phyloP scores from a whole-genome alignment of 2,113 vertebrate genomes.

The Ammospiza nelsoni region DNA sequence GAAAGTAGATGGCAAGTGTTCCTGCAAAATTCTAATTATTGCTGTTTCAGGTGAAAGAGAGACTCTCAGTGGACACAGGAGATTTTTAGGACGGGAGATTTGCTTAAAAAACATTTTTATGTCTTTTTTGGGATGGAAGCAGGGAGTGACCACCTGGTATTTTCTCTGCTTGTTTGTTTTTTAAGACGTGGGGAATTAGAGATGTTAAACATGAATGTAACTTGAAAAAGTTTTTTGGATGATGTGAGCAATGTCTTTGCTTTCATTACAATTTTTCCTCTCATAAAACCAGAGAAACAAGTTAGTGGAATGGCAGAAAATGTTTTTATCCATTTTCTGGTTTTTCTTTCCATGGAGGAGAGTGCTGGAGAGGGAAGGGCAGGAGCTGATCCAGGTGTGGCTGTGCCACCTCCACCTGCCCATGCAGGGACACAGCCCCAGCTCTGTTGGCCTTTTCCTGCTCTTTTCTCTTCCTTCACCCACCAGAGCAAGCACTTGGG shows the following conservation, averaged over 20 bases:
- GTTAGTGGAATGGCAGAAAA: background rate
- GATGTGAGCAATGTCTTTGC: background rate
- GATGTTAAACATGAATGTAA: background rate
- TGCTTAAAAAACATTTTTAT: slow-evolving; percentile 32
- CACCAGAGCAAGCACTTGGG: background rate
- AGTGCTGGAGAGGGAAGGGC: background rate
- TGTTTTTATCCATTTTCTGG: background rate
- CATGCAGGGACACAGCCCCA: background rate
- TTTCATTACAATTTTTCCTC: slow-evolving; percentile 7
- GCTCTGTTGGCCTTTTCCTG: background rate
- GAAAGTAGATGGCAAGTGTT: slow-evolving; percentile 32
- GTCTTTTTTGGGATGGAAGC: background rate
- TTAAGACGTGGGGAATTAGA: background rate
- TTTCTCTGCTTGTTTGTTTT: slow-evolving; percentile 23
- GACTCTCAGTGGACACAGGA: slow-evolving; percentile 36
- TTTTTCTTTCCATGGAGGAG: background rate
- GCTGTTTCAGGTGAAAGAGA: slow-evolving; percentile 61
- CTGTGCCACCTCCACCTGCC: background rate
- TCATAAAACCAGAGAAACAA: background rate
- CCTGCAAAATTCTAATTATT: slow-evolving; percentile 29
- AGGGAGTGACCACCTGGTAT: background rate
- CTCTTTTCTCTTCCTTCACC: background rate
- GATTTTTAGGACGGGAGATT: background rate
- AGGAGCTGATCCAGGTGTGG: background rate
- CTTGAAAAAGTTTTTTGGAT: background rate